Percentiles rank a stretch among this genome's conserved stretches.
Evolutionary conservation across 2,113 vertebrate genomes (phyloP).

Genomic region (Axis porcinus): DNA sequence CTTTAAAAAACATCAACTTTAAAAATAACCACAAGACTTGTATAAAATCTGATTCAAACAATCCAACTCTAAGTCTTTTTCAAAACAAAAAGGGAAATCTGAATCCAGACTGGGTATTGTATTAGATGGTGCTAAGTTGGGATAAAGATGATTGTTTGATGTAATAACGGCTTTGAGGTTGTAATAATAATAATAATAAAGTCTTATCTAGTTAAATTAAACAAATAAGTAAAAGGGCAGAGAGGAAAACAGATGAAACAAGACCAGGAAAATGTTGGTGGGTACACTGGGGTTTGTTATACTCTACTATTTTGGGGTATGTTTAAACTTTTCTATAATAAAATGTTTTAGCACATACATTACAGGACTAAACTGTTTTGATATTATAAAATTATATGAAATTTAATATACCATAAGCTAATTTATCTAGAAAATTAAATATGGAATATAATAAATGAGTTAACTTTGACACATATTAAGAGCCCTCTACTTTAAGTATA

Average conservation of each 20-base stretch:
- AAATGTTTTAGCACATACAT: neutral
- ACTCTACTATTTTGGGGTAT: neutral
- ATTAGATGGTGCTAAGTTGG: neutral
- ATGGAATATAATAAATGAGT: neutral
- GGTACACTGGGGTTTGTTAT: neutral
- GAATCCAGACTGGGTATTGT: neutral
- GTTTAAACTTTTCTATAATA: neutral
- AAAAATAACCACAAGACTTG: conserved; percentile 50
- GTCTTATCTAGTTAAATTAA: neutral
- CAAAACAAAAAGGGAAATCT: conserved; percentile 27
- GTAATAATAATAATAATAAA: neutral
- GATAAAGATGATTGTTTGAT: neutral
- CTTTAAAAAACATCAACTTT: conserved; percentile 35
- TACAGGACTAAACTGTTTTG: neutral
- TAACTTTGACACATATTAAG: neutral
- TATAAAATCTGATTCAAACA: conserved; percentile 29
- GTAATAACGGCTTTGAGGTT: neutral
- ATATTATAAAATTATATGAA: neutral
- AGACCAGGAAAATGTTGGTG: neutral
- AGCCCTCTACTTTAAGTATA: neutral
- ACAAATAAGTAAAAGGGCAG: neutral
- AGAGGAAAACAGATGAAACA: neutral
- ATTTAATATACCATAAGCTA: neutral
- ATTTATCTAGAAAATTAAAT: neutral
- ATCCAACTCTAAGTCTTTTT: neutral